Evolutionary conservation across 2,888 invertebrate genomes (phyloP).

Genomic region (Spisula solida): DNA sequence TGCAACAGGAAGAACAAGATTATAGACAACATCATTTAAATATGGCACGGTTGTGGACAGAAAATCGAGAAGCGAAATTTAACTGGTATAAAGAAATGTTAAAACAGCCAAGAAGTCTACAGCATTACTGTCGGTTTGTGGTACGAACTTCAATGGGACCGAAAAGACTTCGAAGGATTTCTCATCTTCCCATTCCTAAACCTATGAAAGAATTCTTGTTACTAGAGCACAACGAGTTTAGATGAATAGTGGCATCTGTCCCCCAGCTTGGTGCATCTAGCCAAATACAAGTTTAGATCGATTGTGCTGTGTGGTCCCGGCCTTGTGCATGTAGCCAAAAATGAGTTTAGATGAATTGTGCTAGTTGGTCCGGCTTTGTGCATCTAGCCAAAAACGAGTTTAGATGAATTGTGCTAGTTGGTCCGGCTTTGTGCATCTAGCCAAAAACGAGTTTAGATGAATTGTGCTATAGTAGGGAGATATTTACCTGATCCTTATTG

Average conservation of each 20-base stretch:
- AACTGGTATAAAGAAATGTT: constrained; percentile 83
- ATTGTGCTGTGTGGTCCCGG: too few relatives aligned
- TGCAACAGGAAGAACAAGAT: constrained; percentile 46
- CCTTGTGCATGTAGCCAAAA: too few relatives aligned
- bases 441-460: too few relatives aligned
- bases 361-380: too few relatives aligned
- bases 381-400: too few relatives aligned
- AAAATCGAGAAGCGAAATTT: constrained; percentile 73
- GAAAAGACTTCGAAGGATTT: constrained; percentile 77
- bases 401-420: too few relatives aligned
- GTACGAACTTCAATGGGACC: constrained; percentile 81
- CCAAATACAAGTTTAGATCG: too few relatives aligned
- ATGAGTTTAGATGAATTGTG: too few relatives aligned
- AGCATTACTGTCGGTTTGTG: constrained; percentile 84
- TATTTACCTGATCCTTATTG: too few relatives aligned
- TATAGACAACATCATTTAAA: constrained; percentile 54
- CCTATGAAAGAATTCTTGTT: constrained; percentile 83
- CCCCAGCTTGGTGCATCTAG: too few relatives aligned
- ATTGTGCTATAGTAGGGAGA: too few relatives aligned
- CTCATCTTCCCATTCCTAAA: constrained; percentile 81
- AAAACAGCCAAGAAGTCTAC: constrained; percentile 82
- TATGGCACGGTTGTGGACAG: constrained; percentile 64
- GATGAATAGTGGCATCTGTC: constrained; percentile 25
- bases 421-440: too few relatives aligned
- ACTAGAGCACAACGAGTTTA: constrained; percentile 68